These are phyloP conservation scores for Sitophilus oryzae DNA, from an alignment of 1,140 invertebrate species.

Conservation along the genomic window DNA sequence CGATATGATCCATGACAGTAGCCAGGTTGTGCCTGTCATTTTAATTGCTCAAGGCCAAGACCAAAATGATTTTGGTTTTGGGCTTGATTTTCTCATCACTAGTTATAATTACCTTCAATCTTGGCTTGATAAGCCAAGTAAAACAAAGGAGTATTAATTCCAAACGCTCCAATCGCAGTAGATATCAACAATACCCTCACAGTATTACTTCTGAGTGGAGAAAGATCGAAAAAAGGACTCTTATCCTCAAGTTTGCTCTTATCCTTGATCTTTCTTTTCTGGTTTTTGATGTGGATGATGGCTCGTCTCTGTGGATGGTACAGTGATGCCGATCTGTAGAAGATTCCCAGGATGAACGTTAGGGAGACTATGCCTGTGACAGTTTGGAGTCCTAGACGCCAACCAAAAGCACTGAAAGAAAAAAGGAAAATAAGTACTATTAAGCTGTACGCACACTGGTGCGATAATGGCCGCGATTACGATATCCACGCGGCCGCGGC, in stretches of 20 bases:
- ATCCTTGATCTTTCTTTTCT: conserved; percentile 77
- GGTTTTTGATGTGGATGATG: conserved; percentile 85
- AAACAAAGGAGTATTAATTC: conserved; percentile 82
- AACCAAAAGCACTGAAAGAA: conserved; percentile 70
- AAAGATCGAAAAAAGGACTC: conserved; percentile 80
- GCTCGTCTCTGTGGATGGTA: conserved; percentile 85
- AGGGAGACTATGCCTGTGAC: conserved; percentile 77
- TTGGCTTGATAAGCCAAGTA: conserved; percentile 74
- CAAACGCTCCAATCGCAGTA: conserved; percentile 67
- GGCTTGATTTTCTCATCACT: too few relatives aligned
- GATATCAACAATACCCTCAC: conserved; percentile 77
- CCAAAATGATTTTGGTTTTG: too few relatives aligned
- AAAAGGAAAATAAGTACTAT: not conserved
- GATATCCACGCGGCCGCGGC: too few relatives aligned
- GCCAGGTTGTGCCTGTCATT: too few relatives aligned
- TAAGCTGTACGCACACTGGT: too few relatives aligned
- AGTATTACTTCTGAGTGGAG: conserved; percentile 74
- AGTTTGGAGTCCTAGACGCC: conserved; percentile 79
- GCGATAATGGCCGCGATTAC: too few relatives aligned
- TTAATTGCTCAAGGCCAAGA: too few relatives aligned
- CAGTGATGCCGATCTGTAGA: conserved; percentile 82
- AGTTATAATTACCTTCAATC: conserved; percentile 52
- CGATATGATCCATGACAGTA: too few relatives aligned
- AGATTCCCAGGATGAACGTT: conserved; percentile 81
- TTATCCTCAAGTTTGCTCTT: conserved; percentile 69